These are phyloP conservation scores for Choloepus didactylus DNA, from an alignment of 2,797 vertebrate species.

Conservation along the genomic window DNA sequence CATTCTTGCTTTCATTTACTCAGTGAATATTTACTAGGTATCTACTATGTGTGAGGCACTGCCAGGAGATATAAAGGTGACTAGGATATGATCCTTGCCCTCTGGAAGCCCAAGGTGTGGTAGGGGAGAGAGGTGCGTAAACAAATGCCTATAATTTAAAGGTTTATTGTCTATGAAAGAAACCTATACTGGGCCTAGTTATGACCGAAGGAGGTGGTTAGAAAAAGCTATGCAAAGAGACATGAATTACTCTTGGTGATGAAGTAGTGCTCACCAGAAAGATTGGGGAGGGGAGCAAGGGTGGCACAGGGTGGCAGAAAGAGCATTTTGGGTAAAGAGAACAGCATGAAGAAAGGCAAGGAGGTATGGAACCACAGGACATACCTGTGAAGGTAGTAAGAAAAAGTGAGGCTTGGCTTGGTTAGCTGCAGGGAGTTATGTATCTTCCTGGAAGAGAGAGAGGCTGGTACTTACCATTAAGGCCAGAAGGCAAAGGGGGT, in stretches of 20 bases:
- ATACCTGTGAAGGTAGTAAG: not conserved
- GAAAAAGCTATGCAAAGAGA: not conserved
- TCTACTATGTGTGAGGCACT: not conserved
- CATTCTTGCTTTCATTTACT: slow-evolving; percentile 6
- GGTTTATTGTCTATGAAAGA: not conserved
- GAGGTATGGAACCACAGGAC: not conserved
- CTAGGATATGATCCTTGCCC: not conserved
- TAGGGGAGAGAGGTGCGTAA: not conserved
- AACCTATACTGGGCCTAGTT: not conserved
- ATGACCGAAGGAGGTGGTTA: not conserved
- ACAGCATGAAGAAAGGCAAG: not conserved
- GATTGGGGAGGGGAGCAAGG: not conserved
- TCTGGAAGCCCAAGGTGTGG: not conserved
- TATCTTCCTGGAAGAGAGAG: not conserved
- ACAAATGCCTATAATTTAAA: not conserved
- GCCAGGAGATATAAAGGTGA: not conserved
- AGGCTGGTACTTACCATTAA: not conserved
- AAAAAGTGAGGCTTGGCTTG: not conserved
- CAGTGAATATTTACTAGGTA: not conserved
- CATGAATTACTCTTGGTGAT: not conserved
- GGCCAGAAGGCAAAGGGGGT: not conserved
- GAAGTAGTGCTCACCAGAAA: not conserved
- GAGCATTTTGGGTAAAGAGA: not conserved
- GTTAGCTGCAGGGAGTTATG: not conserved
- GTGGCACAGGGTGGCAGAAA: not conserved